Evolutionary conservation across 2,888 invertebrate genomes (phyloP), one percentile per base, ranked within the genome.

Genomic region (Parnassius orleans): DNA sequence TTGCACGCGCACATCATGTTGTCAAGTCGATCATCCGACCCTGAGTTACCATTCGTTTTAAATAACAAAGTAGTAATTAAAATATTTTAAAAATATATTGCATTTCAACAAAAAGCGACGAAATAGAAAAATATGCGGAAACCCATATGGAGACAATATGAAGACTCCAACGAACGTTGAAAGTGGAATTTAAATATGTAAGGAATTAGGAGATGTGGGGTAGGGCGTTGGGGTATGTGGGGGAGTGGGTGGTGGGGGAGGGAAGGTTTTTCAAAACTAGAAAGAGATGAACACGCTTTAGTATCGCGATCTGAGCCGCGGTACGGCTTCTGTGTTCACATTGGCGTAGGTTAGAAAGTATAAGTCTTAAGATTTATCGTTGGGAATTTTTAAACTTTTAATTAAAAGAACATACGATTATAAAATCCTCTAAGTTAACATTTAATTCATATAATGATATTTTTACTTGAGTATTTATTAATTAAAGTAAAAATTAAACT

Each of bases 171-270:
- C 79, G 76, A 76, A 80, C 86, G 84, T 78, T 82, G 84, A 80
- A 89, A 90, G 89, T 88, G 86, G 90, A 90, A 90, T 91, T 90
- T 90, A 91, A 91, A 91, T 90, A 90, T 90, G 90, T 90, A 90
- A 89, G 89, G 90, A 90, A 90, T 91, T 90, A 91, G 90, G 90
- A 84, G 84, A 74, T 77, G 83, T 81, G 77, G 64, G 56, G 65
- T 69, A 72, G 42, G 65, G 61, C 56, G 66, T 62, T 65, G 66
- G 63, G 66, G 72, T 65, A 66, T 59, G 57, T 65, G 41, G 66
- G 57, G 68, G 53, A 63, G 60, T 66, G 66, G 42, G 67, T 66
- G 65, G 65, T 66, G 69, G 64, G 63, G 69, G 65, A 69, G 71
- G 70, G 79, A 75, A 75, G 86, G 84, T 86, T 88, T 89, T 90